phyloP scores from a whole-genome alignment of 1,140 invertebrate species.

The Scaptomyza pallida region DNA sequence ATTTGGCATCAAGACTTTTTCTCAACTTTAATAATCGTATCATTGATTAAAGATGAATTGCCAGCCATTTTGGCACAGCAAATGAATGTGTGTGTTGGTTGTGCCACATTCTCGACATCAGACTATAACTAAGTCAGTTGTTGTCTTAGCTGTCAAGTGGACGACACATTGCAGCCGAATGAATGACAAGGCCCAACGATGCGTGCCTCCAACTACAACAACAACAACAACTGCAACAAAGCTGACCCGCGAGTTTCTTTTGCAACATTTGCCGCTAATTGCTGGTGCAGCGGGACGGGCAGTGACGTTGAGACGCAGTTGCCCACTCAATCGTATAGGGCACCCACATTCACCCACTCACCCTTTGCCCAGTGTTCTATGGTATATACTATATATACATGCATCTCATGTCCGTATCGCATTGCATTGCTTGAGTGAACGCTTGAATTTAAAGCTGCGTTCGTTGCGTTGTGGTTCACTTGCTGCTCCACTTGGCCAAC shows the following conservation, averaged over 20 bases:
- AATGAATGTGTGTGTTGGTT: neutral
- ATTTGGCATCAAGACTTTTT: too few species aligned
- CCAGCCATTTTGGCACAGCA: neutral
- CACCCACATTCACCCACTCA: neutral
- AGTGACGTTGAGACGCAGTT: neutral
- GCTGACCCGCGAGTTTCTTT: conserved; percentile 13
- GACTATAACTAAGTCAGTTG: neutral
- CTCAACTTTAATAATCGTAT: neutral
- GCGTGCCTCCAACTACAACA: neutral
- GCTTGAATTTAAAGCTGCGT: conserved; percentile 17
- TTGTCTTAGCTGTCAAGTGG: neutral
- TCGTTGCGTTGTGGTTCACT: conserved; percentile 31
- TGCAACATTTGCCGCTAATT: conserved; percentile 43
- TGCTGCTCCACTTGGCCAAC: conserved; percentile 40
- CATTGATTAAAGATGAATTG: neutral
- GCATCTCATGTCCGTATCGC: conserved; percentile 17
- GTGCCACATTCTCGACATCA: neutral
- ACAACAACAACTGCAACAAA: too few species aligned
- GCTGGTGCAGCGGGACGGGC: too few species aligned
- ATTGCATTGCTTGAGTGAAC: conserved; percentile 29
- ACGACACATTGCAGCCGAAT: neutral
- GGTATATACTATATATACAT: neutral
- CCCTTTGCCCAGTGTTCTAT: too few species aligned
- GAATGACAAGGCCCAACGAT: neutral
- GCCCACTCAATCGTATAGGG: conserved; percentile 14